Conservation (phyloP, 2,888 invertebrate species). For the Aproaerema taeniolella region DNA sequence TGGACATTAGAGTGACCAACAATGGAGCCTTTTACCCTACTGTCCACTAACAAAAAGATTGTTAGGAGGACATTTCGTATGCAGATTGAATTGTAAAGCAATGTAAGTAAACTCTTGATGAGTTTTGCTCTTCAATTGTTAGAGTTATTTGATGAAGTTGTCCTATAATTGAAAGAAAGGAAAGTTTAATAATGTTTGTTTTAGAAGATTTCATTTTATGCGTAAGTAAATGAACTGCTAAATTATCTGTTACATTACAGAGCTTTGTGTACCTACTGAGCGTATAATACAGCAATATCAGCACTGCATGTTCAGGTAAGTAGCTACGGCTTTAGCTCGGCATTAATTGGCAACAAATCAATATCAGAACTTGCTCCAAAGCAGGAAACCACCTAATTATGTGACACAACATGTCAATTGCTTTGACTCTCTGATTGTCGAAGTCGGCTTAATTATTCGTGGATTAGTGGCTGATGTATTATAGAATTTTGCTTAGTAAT, state of each 20-base stretch:
- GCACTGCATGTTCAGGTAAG: slow-evolving; percentile 11
- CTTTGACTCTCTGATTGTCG: not conserved
- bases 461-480: no score
- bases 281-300: no score
- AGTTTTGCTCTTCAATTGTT: slow-evolving; percentile 36
- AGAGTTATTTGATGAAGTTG: slow-evolving; percentile 29
- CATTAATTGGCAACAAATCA: slow-evolving; percentile 32
- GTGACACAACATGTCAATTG: slow-evolving; percentile 14
- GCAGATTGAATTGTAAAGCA: slow-evolving; percentile 52
- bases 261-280: no score
- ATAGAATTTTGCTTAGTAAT: no score
- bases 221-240: no score
- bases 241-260: no score
- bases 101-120: slow-evolving; percentile 28
- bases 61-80: slow-evolving; percentile 54
- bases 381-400: slow-evolving; percentile 39
- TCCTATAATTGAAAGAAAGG: slow-evolving; percentile 22
- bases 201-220: no score
- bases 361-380: slow-evolving; percentile 26
- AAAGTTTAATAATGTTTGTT: no score
- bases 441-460: not conserved
- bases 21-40: slow-evolving; percentile 41
- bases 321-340: not conserved
- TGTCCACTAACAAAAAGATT: slow-evolving; percentile 50
- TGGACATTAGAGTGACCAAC: slow-evolving; percentile 50